Conservation (phyloP, 2,113 vertebrate genomes). For the Percina caprodes region DNA sequence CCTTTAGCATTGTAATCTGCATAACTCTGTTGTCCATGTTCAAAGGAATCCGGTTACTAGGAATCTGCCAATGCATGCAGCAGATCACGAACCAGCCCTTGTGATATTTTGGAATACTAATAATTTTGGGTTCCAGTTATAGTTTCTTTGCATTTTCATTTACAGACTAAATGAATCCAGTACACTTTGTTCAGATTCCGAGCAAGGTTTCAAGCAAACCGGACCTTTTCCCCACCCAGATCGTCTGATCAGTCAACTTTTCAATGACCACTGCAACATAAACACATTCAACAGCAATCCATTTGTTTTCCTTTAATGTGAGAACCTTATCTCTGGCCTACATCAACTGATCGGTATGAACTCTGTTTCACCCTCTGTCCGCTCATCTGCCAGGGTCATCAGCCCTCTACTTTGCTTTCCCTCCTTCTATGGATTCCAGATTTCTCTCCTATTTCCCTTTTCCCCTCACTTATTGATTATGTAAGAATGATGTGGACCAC, state of each 20-base stretch:
- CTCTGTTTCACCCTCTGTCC: constrained; percentile 68
- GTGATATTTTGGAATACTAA: background rate
- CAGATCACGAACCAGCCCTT: background rate
- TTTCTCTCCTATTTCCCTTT: constrained; percentile 50
- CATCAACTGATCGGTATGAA: constrained; percentile 60
- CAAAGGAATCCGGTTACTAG: background rate
- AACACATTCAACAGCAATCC: background rate
- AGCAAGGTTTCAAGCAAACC: background rate
- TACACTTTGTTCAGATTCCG: background rate
- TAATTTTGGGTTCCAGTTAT: background rate
- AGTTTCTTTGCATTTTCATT: background rate
- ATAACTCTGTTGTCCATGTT: background rate
- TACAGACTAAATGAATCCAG: background rate
- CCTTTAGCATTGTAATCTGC: background rate
- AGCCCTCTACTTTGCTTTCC: constrained; percentile 44
- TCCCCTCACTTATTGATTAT: constrained; percentile 52
- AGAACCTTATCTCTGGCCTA: background rate
- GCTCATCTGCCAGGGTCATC: constrained; percentile 74
- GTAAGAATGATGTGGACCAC: constrained; percentile 49
- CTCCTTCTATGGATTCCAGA: constrained; percentile 65
- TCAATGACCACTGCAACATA: background rate
- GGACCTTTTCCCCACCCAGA: background rate
- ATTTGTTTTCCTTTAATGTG: background rate
- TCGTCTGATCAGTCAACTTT: background rate
- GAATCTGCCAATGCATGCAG: background rate